These are phyloP conservation scores for Eulemur albifrons DNA, from an alignment of 2,797 vertebrate species.

Conservation along the genomic window DNA sequence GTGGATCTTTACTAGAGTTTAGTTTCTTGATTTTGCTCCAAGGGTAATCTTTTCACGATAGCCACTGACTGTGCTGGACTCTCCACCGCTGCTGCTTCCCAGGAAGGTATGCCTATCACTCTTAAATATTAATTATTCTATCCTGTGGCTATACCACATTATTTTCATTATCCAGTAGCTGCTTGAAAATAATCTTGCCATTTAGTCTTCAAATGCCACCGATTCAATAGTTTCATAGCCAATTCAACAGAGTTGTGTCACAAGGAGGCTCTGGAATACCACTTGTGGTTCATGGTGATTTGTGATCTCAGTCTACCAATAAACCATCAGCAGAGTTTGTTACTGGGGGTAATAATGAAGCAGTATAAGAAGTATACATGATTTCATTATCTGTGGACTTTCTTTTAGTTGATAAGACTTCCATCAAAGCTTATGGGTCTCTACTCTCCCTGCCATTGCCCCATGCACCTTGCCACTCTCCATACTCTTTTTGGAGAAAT, in stretches of 20 bases:
- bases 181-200: neutral
- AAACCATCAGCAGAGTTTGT: neutral
- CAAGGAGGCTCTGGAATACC: neutral
- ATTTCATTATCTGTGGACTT: neutral
- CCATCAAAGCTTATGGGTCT: neutral
- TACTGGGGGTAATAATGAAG: neutral
- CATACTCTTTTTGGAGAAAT: neutral
- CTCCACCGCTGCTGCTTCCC: neutral
- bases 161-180: neutral
- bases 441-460: neutral
- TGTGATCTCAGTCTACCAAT: neutral
- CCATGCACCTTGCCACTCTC: accelerated
- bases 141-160: neutral
- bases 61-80: neutral
- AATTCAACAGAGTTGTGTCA: neutral
- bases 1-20: neutral
- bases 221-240: neutral
- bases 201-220: neutral
- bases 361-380: neutral
- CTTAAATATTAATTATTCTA: neutral
- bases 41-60: neutral
- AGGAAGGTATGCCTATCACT: neutral
- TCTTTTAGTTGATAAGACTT: neutral
- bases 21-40: neutral
- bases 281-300: neutral